Conservation (phyloP, 1,140 invertebrate species). For the Saccostrea echinata region DNA sequence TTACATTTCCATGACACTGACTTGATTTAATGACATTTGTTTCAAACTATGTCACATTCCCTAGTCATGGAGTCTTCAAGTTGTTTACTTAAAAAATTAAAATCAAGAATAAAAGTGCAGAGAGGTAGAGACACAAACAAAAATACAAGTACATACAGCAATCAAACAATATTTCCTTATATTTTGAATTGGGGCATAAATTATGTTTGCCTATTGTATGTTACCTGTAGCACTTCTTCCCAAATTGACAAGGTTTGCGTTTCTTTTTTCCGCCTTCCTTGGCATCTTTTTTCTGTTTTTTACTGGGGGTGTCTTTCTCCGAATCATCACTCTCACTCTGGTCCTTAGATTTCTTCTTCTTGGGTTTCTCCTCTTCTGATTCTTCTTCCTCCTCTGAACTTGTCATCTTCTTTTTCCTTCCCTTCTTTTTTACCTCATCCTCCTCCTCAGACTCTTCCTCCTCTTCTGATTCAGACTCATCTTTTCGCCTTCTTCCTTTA, state of each 20-base stretch:
- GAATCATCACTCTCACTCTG: slow-evolving; percentile 53
- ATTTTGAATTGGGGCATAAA: no score
- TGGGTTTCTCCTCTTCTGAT: slow-evolving; percentile 63
- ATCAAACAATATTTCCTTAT: no score
- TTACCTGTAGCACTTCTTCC: slow-evolving; percentile 78
- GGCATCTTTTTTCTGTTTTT: slow-evolving; percentile 49
- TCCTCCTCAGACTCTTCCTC: slow-evolving; percentile 35
- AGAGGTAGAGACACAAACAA: no score
- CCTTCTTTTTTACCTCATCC: slow-evolving; percentile 52
- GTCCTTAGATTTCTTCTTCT: slow-evolving; percentile 60
- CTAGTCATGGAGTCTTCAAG: no score
- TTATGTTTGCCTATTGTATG: neutral
- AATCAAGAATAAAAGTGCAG: no score
- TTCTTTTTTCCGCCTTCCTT: slow-evolving; percentile 50
- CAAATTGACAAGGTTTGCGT: slow-evolving; percentile 74
- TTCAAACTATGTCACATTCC: no score
- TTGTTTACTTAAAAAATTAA: no score
- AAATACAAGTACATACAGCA: no score
- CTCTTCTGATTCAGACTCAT: slow-evolving; percentile 51
- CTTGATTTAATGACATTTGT: no score
- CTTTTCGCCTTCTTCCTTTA: slow-evolving; percentile 41
- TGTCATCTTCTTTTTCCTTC: slow-evolving; percentile 38
- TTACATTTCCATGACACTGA: no score
- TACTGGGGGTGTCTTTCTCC: slow-evolving; percentile 52
- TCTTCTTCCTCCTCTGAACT: slow-evolving; percentile 57